phyloP scores from a whole-genome alignment of 2,113 vertebrate species.

The Pundamilia nyererei region DNA sequence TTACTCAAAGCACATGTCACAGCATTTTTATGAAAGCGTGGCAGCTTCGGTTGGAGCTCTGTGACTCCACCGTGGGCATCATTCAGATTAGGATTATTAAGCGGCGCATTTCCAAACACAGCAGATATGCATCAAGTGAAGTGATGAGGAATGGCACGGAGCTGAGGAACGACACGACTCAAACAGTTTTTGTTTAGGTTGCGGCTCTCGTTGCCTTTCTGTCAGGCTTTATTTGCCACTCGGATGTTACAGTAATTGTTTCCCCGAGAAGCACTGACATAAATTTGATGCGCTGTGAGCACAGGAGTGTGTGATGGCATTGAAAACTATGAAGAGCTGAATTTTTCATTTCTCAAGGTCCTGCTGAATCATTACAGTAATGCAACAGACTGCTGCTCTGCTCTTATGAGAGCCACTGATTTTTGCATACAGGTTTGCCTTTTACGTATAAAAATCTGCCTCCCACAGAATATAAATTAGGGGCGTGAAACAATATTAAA shows the following conservation, averaged over 20 bases:
- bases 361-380: constrained; percentile 32
- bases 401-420: constrained; percentile 19
- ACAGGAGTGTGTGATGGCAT: not conserved
- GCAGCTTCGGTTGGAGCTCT: not conserved
- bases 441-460: not conserved
- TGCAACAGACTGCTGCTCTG: constrained; percentile 5
- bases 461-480: not conserved
- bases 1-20: not conserved
- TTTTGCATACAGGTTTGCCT: constrained; percentile 8
- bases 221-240: not conserved
- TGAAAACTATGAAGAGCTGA: constrained; percentile 1
- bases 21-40: not conserved
- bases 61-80: not conserved
- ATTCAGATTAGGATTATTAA: not conserved
- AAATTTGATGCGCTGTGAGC: not conserved
- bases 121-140: not conserved
- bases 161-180: not conserved
- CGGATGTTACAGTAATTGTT: not conserved
- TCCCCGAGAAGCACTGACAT: not conserved
- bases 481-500: not conserved
- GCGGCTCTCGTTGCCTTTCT: not conserved
- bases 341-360: constrained; percentile 48
- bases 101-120: not conserved
- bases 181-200: not conserved
- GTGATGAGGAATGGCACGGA: not conserved